Evolutionary conservation across 2,888 invertebrate species (phyloP).

Genomic region (Augiades crinisus): DNA sequence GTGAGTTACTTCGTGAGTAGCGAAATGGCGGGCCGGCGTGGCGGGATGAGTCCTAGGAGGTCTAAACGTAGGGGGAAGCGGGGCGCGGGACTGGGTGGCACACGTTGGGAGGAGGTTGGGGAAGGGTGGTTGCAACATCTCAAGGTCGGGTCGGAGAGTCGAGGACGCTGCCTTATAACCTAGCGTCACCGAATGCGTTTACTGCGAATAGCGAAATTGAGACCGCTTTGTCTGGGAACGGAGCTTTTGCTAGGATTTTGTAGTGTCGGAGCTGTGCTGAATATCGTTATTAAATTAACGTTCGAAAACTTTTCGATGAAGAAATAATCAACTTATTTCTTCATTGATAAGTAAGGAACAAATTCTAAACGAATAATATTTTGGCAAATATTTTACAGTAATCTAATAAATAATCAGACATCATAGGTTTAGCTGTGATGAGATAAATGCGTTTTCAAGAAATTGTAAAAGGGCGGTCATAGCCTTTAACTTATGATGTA

Average conservation of each 20-base stretch:
- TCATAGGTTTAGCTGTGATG: too few species aligned
- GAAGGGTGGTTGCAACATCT: conserved; percentile 13
- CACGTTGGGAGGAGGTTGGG: not conserved
- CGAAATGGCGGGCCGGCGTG: conserved; percentile 5
- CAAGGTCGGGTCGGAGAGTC: conserved; percentile 27
- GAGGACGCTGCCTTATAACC: conserved; percentile 33
- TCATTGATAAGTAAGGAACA: too few species aligned
- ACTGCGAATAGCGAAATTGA: not conserved
- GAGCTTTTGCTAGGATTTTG: not conserved
- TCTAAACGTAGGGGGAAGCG: not conserved
- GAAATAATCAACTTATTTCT: too few species aligned
- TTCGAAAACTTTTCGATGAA: too few species aligned
- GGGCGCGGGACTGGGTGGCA: not conserved
- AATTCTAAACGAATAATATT: too few species aligned
- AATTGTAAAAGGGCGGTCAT: too few species aligned
- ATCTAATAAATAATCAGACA: too few species aligned
- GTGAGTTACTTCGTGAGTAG: not conserved
- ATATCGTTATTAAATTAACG: too few species aligned
- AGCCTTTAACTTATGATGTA: too few species aligned
- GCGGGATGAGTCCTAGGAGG: conserved; percentile 13
- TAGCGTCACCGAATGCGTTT: conserved; percentile 13
- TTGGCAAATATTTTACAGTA: too few species aligned
- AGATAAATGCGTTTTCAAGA: too few species aligned
- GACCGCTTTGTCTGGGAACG: not conserved
- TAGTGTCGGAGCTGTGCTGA: not conserved